Conservation (phyloP, 2,113 vertebrate genomes). For the Onychorhynchus coronatus region DNA sequence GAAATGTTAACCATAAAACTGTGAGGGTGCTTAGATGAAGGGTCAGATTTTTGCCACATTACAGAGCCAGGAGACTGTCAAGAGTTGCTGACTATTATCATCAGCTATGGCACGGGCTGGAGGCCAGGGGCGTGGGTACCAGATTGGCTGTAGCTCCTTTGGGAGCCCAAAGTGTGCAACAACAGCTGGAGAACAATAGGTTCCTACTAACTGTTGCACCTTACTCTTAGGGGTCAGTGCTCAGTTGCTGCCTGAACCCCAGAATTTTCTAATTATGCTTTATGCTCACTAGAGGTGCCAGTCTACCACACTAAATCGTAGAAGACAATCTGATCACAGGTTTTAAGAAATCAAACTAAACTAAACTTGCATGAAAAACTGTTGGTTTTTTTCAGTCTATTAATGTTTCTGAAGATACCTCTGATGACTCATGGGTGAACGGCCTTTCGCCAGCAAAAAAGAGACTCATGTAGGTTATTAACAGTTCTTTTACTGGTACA, state of each 20-base stretch:
- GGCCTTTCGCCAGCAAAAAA: constrained; percentile 71
- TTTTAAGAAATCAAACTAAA: background rate
- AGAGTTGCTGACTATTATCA: background rate
- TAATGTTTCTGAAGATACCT: constrained; percentile 59
- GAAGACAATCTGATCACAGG: background rate
- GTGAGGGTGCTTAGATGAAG: background rate
- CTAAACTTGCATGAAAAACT: background rate
- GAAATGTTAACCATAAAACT: background rate
- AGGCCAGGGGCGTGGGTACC: background rate
- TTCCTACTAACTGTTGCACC: background rate
- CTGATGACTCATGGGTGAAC: constrained; percentile 82
- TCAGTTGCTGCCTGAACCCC: background rate
- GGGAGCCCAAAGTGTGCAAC: background rate
- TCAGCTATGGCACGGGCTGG: background rate
- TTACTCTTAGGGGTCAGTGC: background rate
- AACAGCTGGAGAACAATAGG: background rate
- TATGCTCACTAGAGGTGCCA: background rate
- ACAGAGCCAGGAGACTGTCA: background rate
- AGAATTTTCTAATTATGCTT: background rate
- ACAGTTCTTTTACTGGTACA: background rate
- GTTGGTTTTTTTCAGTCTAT: constrained; percentile 66
- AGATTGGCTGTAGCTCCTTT: rapidly evolving
- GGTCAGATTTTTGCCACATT: background rate
- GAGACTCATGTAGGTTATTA: constrained; percentile 78
- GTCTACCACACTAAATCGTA: background rate